Conservation (phyloP, 2,888 invertebrate species). For the Abscondita cerata region DNA sequence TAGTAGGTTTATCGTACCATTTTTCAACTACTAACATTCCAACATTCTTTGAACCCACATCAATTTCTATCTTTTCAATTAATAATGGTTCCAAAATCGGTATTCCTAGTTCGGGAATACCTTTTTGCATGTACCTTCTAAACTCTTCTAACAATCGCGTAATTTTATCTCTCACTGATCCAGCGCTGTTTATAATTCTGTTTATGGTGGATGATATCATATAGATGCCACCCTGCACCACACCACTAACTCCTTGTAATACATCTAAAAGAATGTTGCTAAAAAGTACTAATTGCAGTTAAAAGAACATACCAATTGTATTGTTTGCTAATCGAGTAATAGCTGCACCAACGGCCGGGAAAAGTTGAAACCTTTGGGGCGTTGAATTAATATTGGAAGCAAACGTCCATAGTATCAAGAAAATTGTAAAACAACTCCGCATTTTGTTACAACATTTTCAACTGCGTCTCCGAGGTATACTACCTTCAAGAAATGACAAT, state of each 20-base stretch:
- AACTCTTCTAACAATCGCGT: slow-evolving; percentile 54
- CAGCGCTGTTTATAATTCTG: slow-evolving; percentile 53
- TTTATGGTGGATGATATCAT: slow-evolving; percentile 52
- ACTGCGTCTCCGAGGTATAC: no score
- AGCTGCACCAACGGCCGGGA: neutral
- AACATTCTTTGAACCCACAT: slow-evolving; percentile 52
- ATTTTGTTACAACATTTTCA: no score
- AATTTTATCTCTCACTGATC: slow-evolving; percentile 53
- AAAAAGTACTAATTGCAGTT: neutral
- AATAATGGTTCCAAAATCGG: slow-evolving; percentile 57
- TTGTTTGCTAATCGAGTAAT: slow-evolving; percentile 4
- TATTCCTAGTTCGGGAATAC: slow-evolving; percentile 57
- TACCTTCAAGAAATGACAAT: no score
- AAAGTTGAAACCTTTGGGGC: slow-evolving; percentile 1
- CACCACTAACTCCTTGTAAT: slow-evolving; percentile 46
- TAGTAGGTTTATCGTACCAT: neutral
- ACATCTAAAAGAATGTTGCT: slow-evolving; percentile 20
- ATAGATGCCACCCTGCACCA: slow-evolving; percentile 53
- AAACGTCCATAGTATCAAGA: no score
- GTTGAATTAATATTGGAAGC: neutral
- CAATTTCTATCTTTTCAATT: slow-evolving; percentile 55
- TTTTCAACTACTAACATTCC: slow-evolving; percentile 48
- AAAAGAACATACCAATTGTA: slow-evolving; percentile 2
- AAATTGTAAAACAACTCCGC: no score
- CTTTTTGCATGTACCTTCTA: slow-evolving; percentile 52